Base-by-base conservation (phyloP, 2,113 vertebrate species). In the Colistium nudipinnis region DNA sequence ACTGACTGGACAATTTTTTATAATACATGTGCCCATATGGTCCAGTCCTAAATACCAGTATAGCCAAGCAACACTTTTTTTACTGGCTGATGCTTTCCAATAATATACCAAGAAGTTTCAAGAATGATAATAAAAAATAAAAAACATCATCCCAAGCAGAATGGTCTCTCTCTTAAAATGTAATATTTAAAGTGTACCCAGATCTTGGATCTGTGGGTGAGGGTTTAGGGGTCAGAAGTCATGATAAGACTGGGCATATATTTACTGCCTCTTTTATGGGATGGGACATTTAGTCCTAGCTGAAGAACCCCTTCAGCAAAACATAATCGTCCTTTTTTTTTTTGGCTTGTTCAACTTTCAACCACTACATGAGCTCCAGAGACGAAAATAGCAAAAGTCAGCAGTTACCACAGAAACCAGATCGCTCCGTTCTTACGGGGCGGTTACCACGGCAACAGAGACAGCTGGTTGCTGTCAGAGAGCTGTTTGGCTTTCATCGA, bases 381-480 rank as follows among this genome's bases (percentile, higher is more conserved):
- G 82, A 86, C 80, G 83, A 80, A 92, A 88, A 90, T 88, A 91
- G 84, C 84, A 60, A 19, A 70, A 89, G 83, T 88, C 84, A 87
- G 87, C 89, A 90, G 89, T 91, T 86, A 89, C 89, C 87, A 90
- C 78, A 90, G 89, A 90, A 92, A 88, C 87, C 74, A 30, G 38
- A 89, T 81, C 73, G 11, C 78, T 70, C 76, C 51, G 27, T 80
- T 85, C 73, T 75, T 74, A 77, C 63, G 62, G 65, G 73, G 80
- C n/a, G 61, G 90, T 92, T 92, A 85, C 92, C 92, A 93, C 78
- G 78, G 94, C 92, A 90, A 95, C 92, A 93, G 91, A 92, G 91
- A 84, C 91, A 92, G 84, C 71, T 81, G 88, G 86, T 82, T 81
- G 80, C 81, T 79, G 81, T 79, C 83, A 92, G 86, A 85, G 69